Base-by-base conservation (phyloP, 2,888 invertebrate species). In the Tenodera sinensis region DNA sequence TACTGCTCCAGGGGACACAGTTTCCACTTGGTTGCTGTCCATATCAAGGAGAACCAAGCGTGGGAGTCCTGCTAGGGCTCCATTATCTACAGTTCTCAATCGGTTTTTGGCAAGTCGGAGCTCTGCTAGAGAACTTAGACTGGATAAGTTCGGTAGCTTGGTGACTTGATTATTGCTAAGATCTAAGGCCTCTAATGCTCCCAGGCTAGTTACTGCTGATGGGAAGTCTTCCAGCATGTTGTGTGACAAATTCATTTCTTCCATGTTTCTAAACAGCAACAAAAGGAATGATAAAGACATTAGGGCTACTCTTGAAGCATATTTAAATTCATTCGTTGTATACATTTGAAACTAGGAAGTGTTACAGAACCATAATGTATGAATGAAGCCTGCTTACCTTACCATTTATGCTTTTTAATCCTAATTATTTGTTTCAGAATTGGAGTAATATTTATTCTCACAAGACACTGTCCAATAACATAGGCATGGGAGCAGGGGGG, bases 21-120 rank as follows among this genome's bases (percentile, higher is more conserved):
- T 94, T 92, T 96, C 95, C 71, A 98, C 94, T 92, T 97, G 96
- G 93, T 98, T 97, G 92, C 96, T 96, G 91, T 97, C 97, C 91
- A 98, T 94, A 93, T 97, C 96, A 83, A 98, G 95, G 83, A 96
- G 95, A 91, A 96, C 96, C 71, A 98, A 93, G 90, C 96, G 95
- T 30, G 95, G 95, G 83, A 98, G 93, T 91, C 96, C 95, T 91
- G 95, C 94, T 91, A 98, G 97, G 27, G 96, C 96, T 27, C 96
- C 96, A 90, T 96, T 94, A 87, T 95, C 95, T 47, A 98, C 92
- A 91, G 96, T 96, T 30, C 95, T 94, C 83, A 98, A 95, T 91
- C 96, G 96, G 93, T 98, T 98, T 91, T 96, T 95, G 6, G 96
- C 96, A 90, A 98, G 93, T 91, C 96, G 96, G 82, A 98, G 94